phyloP scores from a whole-genome alignment of 2,113 vertebrate genomes.

The Ailurus styani region DNA sequence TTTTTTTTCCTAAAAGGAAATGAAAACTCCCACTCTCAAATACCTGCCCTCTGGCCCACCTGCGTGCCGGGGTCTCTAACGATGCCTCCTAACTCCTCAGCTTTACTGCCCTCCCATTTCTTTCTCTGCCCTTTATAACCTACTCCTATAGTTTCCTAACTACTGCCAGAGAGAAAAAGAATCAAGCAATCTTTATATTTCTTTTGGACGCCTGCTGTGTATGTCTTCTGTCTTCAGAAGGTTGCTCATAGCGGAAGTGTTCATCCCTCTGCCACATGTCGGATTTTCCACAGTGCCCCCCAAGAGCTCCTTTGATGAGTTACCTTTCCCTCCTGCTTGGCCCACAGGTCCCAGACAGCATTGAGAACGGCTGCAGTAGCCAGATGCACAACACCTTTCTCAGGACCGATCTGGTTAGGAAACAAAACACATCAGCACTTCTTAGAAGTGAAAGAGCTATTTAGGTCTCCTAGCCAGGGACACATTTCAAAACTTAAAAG shows the following conservation, averaged over 20 bases:
- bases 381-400: slow-evolving; percentile 85
- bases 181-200: not conserved
- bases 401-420: slow-evolving; percentile 81
- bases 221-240: not conserved
- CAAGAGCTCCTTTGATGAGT: not conserved
- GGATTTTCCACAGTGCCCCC: rapidly evolving
- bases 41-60: not conserved
- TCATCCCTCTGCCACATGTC: not conserved
- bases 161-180: not conserved
- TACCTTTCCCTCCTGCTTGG: slow-evolving; percentile 85
- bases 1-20: not conserved
- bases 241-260: rapidly evolving
- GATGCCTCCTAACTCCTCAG: not conserved
- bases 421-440: slow-evolving; percentile 8
- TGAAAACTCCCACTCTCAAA: not conserved
- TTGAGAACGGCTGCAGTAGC: slow-evolving; percentile 84
- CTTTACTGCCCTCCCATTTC: not conserved
- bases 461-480: not conserved
- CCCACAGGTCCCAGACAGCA: slow-evolving; percentile 88
- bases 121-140: not conserved
- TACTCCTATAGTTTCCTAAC: not conserved
- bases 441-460: not conserved
- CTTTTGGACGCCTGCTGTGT: not conserved
- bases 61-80: rapidly evolving
- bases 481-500: not conserved